Evolutionary conservation across 2,797 vertebrate species (phyloP).

Genomic region (Podarcis siculus): DNA sequence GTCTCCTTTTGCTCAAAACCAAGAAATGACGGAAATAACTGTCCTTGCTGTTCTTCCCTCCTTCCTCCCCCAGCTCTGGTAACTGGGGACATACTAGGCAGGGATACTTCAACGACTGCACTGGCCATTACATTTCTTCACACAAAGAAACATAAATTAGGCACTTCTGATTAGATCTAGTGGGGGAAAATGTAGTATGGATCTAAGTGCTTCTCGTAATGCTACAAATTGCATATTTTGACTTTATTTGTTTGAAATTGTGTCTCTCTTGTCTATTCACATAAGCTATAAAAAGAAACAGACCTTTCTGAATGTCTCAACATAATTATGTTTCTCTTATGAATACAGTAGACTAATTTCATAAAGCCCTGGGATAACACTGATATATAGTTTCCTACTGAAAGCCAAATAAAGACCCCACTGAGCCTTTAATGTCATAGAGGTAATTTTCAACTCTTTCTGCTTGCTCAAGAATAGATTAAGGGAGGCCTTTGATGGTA

Average conservation of each 20-base stretch:
- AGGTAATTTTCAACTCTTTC: constrained; percentile 26
- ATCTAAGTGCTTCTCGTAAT: neutral
- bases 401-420: constrained; percentile 22
- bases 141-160: neutral
- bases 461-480: constrained; percentile 6
- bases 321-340: constrained; percentile 38
- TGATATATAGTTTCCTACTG: constrained; percentile 13
- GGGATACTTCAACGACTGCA: neutral
- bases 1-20: too few species aligned
- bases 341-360: constrained; percentile 36
- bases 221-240: neutral
- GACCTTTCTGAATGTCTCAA: constrained; percentile 26
- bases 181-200: constrained; percentile 4
- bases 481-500: neutral
- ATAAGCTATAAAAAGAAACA: constrained; percentile 21
- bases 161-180: neutral
- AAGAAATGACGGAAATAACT: neutral
- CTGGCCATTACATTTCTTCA: neutral
- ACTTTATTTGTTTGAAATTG: constrained; percentile 39
- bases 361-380: constrained; percentile 19
- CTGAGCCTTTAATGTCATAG: constrained; percentile 25
- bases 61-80: neutral
- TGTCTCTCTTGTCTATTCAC: neutral
- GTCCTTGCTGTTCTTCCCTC: neutral
- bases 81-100: neutral